Base-by-base conservation (phyloP, 2,797 vertebrate species). In the Aldrovandia affinis region DNA sequence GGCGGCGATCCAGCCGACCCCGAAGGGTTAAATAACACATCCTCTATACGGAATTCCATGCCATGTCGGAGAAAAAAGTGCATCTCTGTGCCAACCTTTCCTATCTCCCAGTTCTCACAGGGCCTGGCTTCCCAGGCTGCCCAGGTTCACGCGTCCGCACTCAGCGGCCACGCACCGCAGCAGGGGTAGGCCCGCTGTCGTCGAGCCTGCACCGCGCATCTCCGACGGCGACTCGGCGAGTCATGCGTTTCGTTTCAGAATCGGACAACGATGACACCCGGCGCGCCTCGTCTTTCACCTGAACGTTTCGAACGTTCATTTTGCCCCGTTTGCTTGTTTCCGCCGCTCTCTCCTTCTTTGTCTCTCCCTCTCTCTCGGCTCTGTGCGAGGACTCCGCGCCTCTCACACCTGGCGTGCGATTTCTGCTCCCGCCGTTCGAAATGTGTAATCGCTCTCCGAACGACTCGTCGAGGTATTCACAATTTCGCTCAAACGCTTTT, bases 401-500 rank as follows among this genome's bases (percentile, higher is more conserved):
- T 47, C 81, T 33, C 30, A 44, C 57, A 55, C 36, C 80, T 81
- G 80, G 39, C 81, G 2, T 28, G 81, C n/a, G 42, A 57, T 81
- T 57, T 54, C 50, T 44, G 30, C 77, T 54, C 77, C n/a, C 54
- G 25, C 25, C 47, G 30, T 52, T 79, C 54, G 15, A 77, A 52
- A 79, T 79, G 33, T 79, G 77, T 79, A 79, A 79, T 65, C 50
- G 25, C 42, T 25, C 22, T 47, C 81, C 81, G 12, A 14, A 77
- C 54, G 80, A 81, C 39, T 47, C 39, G 14, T 81, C 47, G 39
- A 81, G 61, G 75, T 78, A 42, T 54, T 61, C 73, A 44, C 50
- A 77, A 77, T 79, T 77, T 68, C 44, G 42, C 30, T 68, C 59
- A 57, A 77, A 22, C 30, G 44, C 77, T 22, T 79, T 84, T 68